Percentiles rank a stretch among this genome's conserved stretches.
Evolutionary conservation across 2,888 invertebrate species (phyloP).

Genomic region (Phyllotreta cruciferae): DNA sequence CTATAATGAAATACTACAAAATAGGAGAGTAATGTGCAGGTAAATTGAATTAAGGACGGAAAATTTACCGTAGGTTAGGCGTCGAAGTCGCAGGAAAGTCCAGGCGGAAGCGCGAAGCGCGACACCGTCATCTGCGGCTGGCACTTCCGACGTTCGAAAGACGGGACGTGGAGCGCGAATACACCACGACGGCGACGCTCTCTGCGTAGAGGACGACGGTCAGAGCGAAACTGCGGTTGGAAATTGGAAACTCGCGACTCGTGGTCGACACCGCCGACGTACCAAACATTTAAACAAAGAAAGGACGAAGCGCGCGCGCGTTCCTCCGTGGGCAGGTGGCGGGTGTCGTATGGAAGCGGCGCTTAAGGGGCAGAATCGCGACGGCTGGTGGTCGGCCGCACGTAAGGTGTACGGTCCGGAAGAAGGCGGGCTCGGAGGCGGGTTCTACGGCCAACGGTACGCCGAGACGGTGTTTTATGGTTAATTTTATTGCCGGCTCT

Average conservation of each 20-base stretch:
- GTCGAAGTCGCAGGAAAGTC: too few species aligned
- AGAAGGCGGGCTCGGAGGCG: constrained; percentile 36
- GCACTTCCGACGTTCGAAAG: constrained; percentile 17
- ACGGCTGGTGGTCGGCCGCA: constrained; percentile 39
- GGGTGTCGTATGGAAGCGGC: constrained; percentile 51
- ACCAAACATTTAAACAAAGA: constrained; percentile 20
- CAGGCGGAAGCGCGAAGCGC: constrained; percentile 26
- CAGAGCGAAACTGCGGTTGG: constrained; percentile 49
- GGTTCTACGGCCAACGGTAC: constrained; percentile 20
- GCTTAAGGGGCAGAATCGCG: constrained; percentile 54
- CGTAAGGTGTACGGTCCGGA: constrained; percentile 32
- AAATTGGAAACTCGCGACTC: constrained; percentile 41
- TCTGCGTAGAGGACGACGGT: constrained; percentile 27
- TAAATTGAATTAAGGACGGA: constrained; percentile 2
- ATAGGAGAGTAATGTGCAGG: background rate
- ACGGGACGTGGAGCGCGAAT: constrained; percentile 3
- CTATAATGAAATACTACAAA: background rate
- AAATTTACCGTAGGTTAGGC: too few species aligned
- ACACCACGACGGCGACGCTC: background rate
- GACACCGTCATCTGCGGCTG: too few species aligned
- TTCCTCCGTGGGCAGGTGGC: constrained; percentile 51
- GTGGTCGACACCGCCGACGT: constrained; percentile 32
- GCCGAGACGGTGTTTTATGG: constrained; percentile 10
- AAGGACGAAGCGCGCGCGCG: constrained; percentile 48
- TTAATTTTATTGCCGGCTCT: constrained; percentile 13